Base-by-base conservation (phyloP, 2,797 vertebrate genomes). In the Spinibarbus caldwelli region DNA sequence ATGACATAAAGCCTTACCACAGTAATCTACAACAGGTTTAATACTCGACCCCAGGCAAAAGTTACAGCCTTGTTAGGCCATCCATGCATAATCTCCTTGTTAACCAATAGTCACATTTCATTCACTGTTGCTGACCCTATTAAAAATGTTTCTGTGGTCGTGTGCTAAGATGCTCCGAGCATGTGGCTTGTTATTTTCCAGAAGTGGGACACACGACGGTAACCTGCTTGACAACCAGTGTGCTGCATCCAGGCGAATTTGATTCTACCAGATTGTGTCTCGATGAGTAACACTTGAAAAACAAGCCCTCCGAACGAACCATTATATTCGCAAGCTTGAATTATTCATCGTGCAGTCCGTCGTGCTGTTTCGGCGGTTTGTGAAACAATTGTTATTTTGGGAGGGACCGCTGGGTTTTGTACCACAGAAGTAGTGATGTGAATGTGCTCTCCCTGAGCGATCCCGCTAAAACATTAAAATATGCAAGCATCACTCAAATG, bases 291-390 rank as follows among this genome's bases (percentile, higher is more conserved):
- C 12, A 64, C 75, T 47, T 82, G 62, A 80, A 70, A 45, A 81
- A 41, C 47, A 76, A 71, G 12, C 26, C 54, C 43, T 4, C 21
- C 72, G 62, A 75, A 75, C 12, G 23, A 31, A 57, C 70, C 45
- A 64, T 49, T 66, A 81, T 59, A 80, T 59, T 81, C 49, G 5
- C 57, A 71, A 34, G n/a, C 15, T 77, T 86, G 84, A 88, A 88
- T 86, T 82, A 89, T 89, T 88, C 83, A 86, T 85, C 17, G 21
- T 29, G 15, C 52, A 77, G 76, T 87, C 71, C 62, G 75, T 76
- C 26, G 17, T 57, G 26, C 81, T 80, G 34, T 43, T 80, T 76
- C 23, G 12, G 66, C 43, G 76, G 70, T 75, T 73, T 68, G 76
- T 79, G 71, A 83, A 57, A 70, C 43, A 47, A 76, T 83, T 82